Evolutionary conservation across 2,888 invertebrate genomes (phyloP), one percentile per base, ranked within the genome.

Genomic region (Orchestes rusci): DNA sequence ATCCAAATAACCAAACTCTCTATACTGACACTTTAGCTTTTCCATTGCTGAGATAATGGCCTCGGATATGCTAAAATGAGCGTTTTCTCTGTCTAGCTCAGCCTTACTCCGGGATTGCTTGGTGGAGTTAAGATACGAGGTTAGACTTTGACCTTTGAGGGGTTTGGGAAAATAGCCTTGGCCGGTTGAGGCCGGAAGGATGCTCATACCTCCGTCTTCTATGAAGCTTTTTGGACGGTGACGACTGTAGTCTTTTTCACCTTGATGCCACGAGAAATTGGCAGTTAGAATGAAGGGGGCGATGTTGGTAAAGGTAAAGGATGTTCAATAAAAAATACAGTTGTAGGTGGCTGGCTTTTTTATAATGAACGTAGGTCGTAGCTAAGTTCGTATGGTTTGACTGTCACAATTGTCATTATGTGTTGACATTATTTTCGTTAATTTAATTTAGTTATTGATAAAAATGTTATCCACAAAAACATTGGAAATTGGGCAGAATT

Each of bases 1-100:
- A 31, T 76, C 77, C 36, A 70, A 61, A 31, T 68, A 65, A 3
- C 44, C 44, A 42, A 72, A 65, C 50, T 73, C 68, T 31, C 70
- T 68, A 17, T 47, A 47, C 36, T 75, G 76, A 61, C 79, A 82
- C 39, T 80, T 79, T 5, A 82, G 73, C 59, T 81, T 79, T 61
- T 88, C 88, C 52, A 88, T 84, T 10, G 85, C 87, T 5, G 85
- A 78, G 51, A 89, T 89, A 60, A 89, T 77, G 0, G 86, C 86
- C 67, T 90, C 89, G 2, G 84, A 85, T 50, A 89, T 80, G 59
- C 79, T 81, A 64, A 90, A 89, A 69, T 90, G 89, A 1, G 88
- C 87, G 69, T 89, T 89, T 69, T 90, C 89, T 60, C 87, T 70
- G 59, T 88, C 88, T 45, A 88, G 68, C 59, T 86, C 85, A 1